Evolutionary conservation across 2,797 vertebrate genomes (phyloP), one percentile per base, ranked within the genome.

Genomic region (Triplophysa yarkandensis): DNA sequence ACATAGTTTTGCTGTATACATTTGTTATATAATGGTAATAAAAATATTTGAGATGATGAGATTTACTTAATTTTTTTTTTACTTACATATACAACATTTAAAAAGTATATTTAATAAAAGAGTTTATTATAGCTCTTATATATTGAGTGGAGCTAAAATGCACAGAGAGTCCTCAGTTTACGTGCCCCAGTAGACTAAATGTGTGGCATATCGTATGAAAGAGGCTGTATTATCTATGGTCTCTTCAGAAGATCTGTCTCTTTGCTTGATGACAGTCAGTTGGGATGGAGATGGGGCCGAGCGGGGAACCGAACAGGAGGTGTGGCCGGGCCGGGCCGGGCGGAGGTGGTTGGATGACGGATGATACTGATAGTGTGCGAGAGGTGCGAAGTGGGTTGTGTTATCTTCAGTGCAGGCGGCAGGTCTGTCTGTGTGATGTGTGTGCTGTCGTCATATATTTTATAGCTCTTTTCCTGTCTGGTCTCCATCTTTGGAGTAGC

Each of bases 391-490:
- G 30, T n/a, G 83, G 87, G 80, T 84, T 68, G 83, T 86, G 91
- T 93, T 93, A 93, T 93, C 92, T 89, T 88, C 82, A 83, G 85
- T 85, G 89, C 90, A 88, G 89, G 88, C 90, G 88, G 86, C 89
- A 89, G 90, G 88, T 85, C 89, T 92, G 92, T 90, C 87, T 85
- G 82, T 84, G 87, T 93, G 92, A 93, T 92, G 89, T 88, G 91
- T 93, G 88, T 87, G 85, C 90, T 93, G 92, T 93, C 92, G 89
- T 81, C 68, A 80, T 83, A 89, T 92, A 91, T 89, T 93, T 93
- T 92, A 93, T 92, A 87, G 90, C 86, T 89, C 85, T 85, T 85
- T 85, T 83, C 88, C 85, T 89, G 88, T 87, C 87, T 90, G 89
- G 90, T 87, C 90, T 86, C 72, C 85, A 86, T 88, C 86, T 84